Evolutionary conservation across 1,140 invertebrate species (phyloP).

Genomic region (Drosophila mojavensis): DNA sequence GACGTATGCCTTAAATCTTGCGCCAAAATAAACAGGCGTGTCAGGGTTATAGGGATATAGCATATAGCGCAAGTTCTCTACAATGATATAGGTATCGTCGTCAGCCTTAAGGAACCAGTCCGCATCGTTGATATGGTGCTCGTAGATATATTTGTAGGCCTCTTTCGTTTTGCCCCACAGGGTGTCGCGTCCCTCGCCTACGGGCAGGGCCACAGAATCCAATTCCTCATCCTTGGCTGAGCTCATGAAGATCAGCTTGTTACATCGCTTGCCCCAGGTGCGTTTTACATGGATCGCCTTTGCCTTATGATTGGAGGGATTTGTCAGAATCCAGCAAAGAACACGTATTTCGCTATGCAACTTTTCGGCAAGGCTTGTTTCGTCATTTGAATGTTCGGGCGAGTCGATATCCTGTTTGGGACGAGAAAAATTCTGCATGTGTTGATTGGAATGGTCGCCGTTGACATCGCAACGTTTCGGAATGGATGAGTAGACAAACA

Average conservation of each 20-base stretch:
- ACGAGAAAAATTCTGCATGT: too few species aligned
- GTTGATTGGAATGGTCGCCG: too few species aligned
- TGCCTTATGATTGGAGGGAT: too few species aligned
- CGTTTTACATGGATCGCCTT: too few species aligned
- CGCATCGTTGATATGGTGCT: conserved; percentile 92
- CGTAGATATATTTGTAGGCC: conserved; percentile 95
- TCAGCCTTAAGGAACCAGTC: conserved; percentile 98
- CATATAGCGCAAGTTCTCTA: conserved; percentile 96
- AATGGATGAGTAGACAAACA: too few species aligned
- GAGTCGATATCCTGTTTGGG: too few species aligned
- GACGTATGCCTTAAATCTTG: conserved; percentile 96
- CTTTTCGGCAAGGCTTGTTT: too few species aligned
- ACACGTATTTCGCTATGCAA: too few species aligned
- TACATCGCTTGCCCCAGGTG: too few species aligned
- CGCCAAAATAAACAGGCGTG: conserved; percentile 94
- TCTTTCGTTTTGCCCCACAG: conserved; percentile 98
- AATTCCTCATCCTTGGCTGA: conserved; percentile 88
- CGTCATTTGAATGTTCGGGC: too few species aligned
- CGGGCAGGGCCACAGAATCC: conserved; percentile 85
- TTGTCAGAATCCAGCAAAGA: too few species aligned
- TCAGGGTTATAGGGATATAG: conserved; percentile 91
- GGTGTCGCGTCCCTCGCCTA: conserved; percentile 92
- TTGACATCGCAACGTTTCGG: too few species aligned
- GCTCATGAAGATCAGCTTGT: conserved; percentile 65
- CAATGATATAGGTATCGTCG: conserved; percentile 96